Evolutionary conservation across 2,888 invertebrate genomes (phyloP).

Genomic region (Gastrophysa polygoni): DNA sequence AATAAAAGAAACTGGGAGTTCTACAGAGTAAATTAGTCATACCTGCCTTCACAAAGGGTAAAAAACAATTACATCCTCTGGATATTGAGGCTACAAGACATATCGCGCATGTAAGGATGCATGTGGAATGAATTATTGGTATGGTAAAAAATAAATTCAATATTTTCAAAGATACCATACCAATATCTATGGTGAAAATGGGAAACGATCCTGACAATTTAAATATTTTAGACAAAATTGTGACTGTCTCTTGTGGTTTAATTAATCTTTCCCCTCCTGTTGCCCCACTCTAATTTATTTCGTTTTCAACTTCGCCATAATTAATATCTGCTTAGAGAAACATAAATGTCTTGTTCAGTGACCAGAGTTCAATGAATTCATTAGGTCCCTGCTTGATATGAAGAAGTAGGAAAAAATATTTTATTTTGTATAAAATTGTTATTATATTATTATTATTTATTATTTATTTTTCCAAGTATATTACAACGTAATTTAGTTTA

Average conservation of each 20-base stretch:
- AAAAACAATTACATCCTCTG: constrained; percentile 11
- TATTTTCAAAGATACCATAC: constrained; percentile 18
- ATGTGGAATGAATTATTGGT: constrained; percentile 9
- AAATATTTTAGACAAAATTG: constrained; percentile 12
- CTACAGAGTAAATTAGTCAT: not conserved
- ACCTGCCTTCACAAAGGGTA: constrained; percentile 13
- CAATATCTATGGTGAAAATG: constrained; percentile 14
- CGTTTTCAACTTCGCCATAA: too few species aligned
- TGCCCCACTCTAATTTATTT: constrained; percentile 8
- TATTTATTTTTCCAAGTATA: not conserved
- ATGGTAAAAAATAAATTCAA: constrained; percentile 10
- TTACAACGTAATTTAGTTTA: too few species aligned
- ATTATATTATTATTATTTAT: not conserved
- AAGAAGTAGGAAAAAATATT: not conserved
- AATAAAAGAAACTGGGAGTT: constrained; percentile 2
- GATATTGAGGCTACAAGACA: constrained; percentile 9
- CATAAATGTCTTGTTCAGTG: too few species aligned
- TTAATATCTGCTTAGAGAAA: too few species aligned
- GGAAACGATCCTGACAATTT: constrained; percentile 4
- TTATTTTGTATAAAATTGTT: not conserved
- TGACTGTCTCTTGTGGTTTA: constrained; percentile 8
- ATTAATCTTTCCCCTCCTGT: constrained; percentile 15
- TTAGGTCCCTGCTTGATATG: too few species aligned
- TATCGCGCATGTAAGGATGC: constrained; percentile 10
- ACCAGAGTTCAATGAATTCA: too few species aligned